phyloP scores from a whole-genome alignment of 2,113 vertebrate species.

The Apteryx mantelli region DNA sequence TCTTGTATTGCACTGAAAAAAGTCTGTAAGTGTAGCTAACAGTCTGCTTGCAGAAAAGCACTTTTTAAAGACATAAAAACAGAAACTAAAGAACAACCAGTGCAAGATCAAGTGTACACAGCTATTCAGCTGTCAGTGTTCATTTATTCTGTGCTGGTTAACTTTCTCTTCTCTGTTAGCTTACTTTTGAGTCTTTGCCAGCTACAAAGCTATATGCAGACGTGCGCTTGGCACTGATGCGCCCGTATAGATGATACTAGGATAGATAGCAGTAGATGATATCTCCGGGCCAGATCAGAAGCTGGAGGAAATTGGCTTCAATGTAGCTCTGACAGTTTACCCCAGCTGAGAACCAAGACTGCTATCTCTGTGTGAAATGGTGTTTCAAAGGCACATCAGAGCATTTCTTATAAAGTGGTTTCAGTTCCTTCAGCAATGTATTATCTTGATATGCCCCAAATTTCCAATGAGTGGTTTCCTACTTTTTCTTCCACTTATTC shows the following conservation, averaged over 20 bases:
- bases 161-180: neutral
- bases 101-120: neutral
- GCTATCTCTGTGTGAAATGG: constrained; percentile 8
- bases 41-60: neutral
- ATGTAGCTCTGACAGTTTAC: constrained; percentile 14
- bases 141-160: neutral
- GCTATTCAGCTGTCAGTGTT: neutral
- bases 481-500: constrained; percentile 36
- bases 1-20: neutral
- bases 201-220: neutral
- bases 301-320: constrained; percentile 42
- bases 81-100: neutral
- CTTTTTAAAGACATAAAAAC: neutral
- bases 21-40: neutral
- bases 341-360: constrained; percentile 53
- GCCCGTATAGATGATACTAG: neutral
- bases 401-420: constrained; percentile 20
- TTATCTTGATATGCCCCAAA: neutral
- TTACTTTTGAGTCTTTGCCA: neutral
- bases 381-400: constrained; percentile 34
- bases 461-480: neutral
- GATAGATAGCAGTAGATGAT: neutral
- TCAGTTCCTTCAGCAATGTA: constrained; percentile 48
- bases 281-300: constrained; percentile 6
- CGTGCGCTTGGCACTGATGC: neutral